phyloP scores from a whole-genome alignment of 2,888 invertebrate species.

The Ectemnius continuus region DNA sequence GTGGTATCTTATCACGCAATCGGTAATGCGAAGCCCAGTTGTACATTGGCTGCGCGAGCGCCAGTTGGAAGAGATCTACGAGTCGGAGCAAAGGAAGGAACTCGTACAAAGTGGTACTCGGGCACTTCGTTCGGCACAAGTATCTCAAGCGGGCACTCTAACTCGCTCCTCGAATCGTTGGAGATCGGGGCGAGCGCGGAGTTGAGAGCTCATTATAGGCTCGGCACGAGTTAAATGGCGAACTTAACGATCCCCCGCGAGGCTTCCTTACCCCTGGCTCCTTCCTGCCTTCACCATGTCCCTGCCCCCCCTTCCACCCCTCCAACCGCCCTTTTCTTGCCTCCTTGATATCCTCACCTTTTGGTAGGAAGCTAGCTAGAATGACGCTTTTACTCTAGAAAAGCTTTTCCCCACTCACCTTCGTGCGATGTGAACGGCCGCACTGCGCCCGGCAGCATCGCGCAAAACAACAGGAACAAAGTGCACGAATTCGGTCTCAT shows the following conservation, averaged over 20 bases:
- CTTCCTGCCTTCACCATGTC: background rate
- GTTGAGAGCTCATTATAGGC: slow-evolving; percentile 62
- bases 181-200: slow-evolving; percentile 34
- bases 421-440: slow-evolving; percentile 73
- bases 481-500: slow-evolving; percentile 75
- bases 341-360: slow-evolving; percentile 14
- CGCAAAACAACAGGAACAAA: slow-evolving; percentile 71
- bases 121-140: slow-evolving; percentile 33
- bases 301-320: background rate
- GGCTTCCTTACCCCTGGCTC: background rate
- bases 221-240: slow-evolving; percentile 62
- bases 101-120: slow-evolving; percentile 41
- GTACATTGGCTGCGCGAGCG: slow-evolving; percentile 11
- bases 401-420: slow-evolving; percentile 63
- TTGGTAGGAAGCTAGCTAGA: background rate
- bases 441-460: slow-evolving; percentile 68
- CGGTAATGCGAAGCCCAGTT: slow-evolving; percentile 14
- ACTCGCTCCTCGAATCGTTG: slow-evolving; percentile 35
- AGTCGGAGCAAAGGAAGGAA: slow-evolving; percentile 19
- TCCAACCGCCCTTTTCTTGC: background rate
- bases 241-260: slow-evolving; percentile 60
- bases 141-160: slow-evolving; percentile 29
- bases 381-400: background rate
- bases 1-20: slow-evolving; percentile 39
- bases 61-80: slow-evolving; percentile 5